Percentiles rank a stretch among this genome's conserved stretches.
These are phyloP conservation scores for Frieseomelitta varia DNA, from an alignment of 1,140 invertebrate genomes.

Conservation along the genomic window DNA sequence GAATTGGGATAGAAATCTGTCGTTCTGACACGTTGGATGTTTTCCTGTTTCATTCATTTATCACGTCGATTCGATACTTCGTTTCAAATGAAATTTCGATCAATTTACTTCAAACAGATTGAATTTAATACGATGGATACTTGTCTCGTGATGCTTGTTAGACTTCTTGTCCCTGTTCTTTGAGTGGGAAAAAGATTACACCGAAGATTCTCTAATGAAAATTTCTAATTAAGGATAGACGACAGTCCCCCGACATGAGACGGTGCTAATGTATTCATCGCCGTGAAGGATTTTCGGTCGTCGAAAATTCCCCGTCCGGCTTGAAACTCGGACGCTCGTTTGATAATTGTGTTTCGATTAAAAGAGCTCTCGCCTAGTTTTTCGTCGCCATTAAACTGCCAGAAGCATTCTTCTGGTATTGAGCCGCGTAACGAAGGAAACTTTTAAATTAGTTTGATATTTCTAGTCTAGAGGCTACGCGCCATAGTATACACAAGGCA, in stretches of 20 bases:
- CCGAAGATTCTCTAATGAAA: no score
- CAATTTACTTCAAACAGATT: not conserved
- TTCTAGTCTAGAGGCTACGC: conserved; percentile 31
- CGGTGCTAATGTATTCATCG: not conserved
- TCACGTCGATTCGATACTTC: not conserved
- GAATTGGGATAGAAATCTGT: not conserved
- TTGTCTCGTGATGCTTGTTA: no score
- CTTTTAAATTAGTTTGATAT: conserved; percentile 66
- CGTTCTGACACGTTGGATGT: not conserved
- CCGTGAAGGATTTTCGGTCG: not conserved
- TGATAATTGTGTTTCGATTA: conserved; percentile 55
- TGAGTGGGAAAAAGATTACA: no score
- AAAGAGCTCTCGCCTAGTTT: conserved; percentile 47
- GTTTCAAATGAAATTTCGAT: not conserved
- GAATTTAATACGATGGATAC: not conserved
- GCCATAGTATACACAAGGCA: conserved; percentile 15
- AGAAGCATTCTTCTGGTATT: conserved; percentile 54
- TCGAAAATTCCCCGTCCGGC: not conserved
- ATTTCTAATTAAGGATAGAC: no score
- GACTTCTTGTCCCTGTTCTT: no score
- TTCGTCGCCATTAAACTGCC: conserved; percentile 58
- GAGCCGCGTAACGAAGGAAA: conserved; percentile 41
- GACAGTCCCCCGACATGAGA: no score
- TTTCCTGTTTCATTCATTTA: not conserved
- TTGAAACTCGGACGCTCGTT: conserved; percentile 15